Evolutionary conservation across 2,888 invertebrate genomes (phyloP).

Genomic region (Dicyrtoma fusca): DNA sequence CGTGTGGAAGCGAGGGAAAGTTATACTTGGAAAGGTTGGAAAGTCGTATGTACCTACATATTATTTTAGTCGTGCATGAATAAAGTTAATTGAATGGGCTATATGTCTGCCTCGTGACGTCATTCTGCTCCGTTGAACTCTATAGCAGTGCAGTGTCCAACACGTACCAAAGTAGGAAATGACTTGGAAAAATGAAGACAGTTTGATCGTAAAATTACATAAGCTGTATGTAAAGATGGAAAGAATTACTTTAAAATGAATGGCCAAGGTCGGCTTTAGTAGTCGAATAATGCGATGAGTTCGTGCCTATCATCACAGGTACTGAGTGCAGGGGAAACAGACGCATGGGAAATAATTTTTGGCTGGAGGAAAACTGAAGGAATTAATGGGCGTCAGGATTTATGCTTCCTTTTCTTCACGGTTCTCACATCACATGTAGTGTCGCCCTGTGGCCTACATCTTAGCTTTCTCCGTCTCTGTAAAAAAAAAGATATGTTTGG

Average conservation of each 20-base stretch:
- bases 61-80: too few species aligned
- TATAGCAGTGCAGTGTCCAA: neutral
- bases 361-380: constrained; percentile 8
- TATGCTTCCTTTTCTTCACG: neutral
- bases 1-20: too few species aligned
- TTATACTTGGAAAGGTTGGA: too few species aligned
- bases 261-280: neutral
- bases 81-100: too few species aligned
- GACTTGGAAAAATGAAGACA: constrained; percentile 5
- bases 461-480: neutral
- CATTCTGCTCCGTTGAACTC: neutral
- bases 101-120: too few species aligned
- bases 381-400: constrained; percentile 23
- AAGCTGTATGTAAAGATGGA: neutral
- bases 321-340: too few species aligned
- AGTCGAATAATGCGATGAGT: neutral
- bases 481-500: neutral
- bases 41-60: too few species aligned
- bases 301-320: neutral
- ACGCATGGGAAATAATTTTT: neutral
- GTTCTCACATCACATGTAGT: neutral
- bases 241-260: neutral
- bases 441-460: neutral
- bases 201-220: constrained; percentile 19
- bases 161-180: constrained; percentile 9